Evolutionary conservation across 37 sponge, comb jelly and placozoan genomes (phyloP).

Genomic region (Oopsacas minuta): DNA sequence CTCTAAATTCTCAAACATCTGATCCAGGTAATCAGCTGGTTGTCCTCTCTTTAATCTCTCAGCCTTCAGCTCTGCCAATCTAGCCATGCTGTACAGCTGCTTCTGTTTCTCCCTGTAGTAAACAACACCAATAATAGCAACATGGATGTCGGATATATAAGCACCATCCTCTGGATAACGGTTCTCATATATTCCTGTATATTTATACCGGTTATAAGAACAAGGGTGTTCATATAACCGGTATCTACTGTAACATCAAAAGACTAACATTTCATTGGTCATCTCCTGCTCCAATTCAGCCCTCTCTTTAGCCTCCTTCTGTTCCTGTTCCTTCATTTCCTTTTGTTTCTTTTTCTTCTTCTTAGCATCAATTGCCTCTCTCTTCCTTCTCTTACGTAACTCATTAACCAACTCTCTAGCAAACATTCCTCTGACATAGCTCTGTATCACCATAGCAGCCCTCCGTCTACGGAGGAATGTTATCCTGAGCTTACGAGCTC

Average conservation of each 20-base stretch:
- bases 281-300: conserved; percentile 23
- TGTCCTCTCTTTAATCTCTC: conserved; percentile 30
- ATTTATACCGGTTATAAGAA: neutral
- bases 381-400: conserved; percentile 39
- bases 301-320: conserved; percentile 30
- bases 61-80: conserved; percentile 64
- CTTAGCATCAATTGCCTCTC: conserved; percentile 50
- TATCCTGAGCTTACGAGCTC: conserved; percentile 46
- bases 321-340: conserved; percentile 22
- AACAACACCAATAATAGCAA: neutral
- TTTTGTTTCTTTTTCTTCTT: conserved; percentile 42
- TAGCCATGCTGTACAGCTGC: conserved; percentile 70
- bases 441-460: conserved; percentile 67
- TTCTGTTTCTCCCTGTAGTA: conserved; percentile 47
- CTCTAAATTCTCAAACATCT: conserved; percentile 63
- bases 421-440: conserved; percentile 62
- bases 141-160: neutral
- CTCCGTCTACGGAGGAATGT: conserved; percentile 41
- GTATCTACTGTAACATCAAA: too few relatives aligned
- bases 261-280: neutral
- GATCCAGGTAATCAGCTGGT: conserved; percentile 60
- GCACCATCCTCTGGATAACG: neutral
- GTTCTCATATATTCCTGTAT: too few relatives aligned
- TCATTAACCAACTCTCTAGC: conserved; percentile 65
- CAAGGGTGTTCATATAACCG: neutral